Conservation (phyloP, 30 jellyfish, hydroid and myxozoan genomes). For the Clytia hemisphaerica region DNA sequence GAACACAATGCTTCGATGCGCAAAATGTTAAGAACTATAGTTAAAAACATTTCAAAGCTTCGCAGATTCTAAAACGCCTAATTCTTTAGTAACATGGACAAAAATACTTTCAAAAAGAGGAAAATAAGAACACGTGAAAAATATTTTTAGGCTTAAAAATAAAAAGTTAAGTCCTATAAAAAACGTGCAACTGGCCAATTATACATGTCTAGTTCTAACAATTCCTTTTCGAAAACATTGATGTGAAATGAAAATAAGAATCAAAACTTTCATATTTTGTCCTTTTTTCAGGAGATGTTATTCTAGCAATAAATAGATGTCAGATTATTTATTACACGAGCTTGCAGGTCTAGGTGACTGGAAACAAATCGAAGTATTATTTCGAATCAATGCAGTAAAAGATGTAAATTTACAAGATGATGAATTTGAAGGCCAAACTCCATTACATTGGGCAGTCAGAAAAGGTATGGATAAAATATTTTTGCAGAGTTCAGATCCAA, state of each 20-base stretch:
- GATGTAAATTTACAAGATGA: slow-evolving; percentile 46
- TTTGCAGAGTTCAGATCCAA: not conserved
- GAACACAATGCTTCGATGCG: too few relatives aligned
- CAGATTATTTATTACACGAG: slow-evolving; percentile 67
- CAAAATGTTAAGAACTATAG: too few relatives aligned
- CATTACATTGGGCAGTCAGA: slow-evolving; percentile 77
- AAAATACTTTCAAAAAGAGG: too few relatives aligned
- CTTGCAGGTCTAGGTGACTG: slow-evolving; percentile 67
- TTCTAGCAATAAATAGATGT: not conserved
- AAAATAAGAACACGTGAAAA: too few relatives aligned
- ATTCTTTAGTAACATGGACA: too few relatives aligned
- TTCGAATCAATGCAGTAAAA: slow-evolving; percentile 25
- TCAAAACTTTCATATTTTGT: not conserved
- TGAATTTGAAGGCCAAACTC: slow-evolving; percentile 58
- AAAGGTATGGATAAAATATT: slow-evolving; percentile 39
- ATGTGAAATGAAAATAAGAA: not conserved
- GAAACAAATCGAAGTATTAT: slow-evolving; percentile 40
- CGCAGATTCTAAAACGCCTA: too few relatives aligned
- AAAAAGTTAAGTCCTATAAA: too few relatives aligned
- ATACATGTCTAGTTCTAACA: not conserved
- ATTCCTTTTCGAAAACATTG: not conserved
- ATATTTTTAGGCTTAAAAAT: too few relatives aligned
- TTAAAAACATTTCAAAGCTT: too few relatives aligned
- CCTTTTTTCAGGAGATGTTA: not conserved
- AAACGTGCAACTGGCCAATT: too few relatives aligned